Evolutionary conservation across 2,797 vertebrate species (phyloP).

Genomic region (Sparus aurata): DNA sequence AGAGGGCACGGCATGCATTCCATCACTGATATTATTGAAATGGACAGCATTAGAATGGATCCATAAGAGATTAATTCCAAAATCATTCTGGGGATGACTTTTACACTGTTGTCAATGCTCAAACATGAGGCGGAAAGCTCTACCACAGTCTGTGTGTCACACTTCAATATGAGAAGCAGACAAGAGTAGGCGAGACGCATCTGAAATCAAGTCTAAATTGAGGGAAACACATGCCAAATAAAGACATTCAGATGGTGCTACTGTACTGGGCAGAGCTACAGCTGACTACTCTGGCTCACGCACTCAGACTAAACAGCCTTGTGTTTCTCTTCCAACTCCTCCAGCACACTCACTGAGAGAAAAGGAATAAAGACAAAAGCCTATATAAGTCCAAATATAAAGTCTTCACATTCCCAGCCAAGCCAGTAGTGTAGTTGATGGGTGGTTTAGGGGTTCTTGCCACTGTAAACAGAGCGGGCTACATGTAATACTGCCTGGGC

Average conservation of each 20-base stretch:
- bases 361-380: constrained; percentile 80
- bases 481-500: constrained; percentile 84
- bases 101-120: constrained; percentile 52
- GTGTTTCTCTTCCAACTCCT: constrained; percentile 80
- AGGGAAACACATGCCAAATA: constrained; percentile 84
- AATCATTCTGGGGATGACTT: constrained; percentile 55
- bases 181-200: constrained; percentile 69
- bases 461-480: constrained; percentile 86
- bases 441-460: constrained; percentile 85
- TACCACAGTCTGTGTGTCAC: constrained; percentile 52
- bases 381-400: constrained; percentile 85
- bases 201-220: constrained; percentile 77
- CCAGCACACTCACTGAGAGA: constrained; percentile 74
- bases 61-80: constrained; percentile 81
- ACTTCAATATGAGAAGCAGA: constrained; percentile 73
- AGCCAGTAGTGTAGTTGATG: constrained; percentile 85
- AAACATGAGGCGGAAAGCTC: constrained; percentile 54
- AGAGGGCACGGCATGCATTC: constrained; percentile 78
- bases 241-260: constrained; percentile 84
- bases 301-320: constrained; percentile 83
- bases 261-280: constrained; percentile 83
- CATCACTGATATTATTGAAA: constrained; percentile 82
- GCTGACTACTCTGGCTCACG: constrained; percentile 80
- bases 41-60: constrained; percentile 80
- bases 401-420: constrained; percentile 85